These are phyloP conservation scores for Anastatus disparis DNA, from an alignment of 1,140 invertebrate genomes.

Conservation along the genomic window DNA sequence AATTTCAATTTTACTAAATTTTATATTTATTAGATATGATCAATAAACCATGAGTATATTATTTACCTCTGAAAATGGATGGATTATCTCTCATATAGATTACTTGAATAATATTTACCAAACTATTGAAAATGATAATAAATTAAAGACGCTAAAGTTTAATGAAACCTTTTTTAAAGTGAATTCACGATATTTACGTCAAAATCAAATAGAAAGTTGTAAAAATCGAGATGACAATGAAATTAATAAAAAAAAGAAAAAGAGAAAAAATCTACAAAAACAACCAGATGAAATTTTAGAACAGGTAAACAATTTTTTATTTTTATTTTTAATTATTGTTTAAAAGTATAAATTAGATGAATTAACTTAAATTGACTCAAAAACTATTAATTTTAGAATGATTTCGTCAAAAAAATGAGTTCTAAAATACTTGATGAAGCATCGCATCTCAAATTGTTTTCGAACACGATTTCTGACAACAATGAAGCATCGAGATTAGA, in stretches of 20 bases:
- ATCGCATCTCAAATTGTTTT: constrained; percentile 17
- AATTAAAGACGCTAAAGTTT: constrained; percentile 43
- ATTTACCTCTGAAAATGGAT: constrained; percentile 49
- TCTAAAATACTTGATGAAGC: neutral
- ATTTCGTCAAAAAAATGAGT: constrained; percentile 4
- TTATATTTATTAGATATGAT: no score
- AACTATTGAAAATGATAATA: constrained; percentile 37
- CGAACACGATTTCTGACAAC: constrained; percentile 47
- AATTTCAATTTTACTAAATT: no score
- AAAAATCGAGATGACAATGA: constrained; percentile 13
- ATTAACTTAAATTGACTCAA: neutral
- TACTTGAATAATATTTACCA: constrained; percentile 54
- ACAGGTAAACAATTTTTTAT: constrained; percentile 42
- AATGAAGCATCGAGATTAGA: constrained; percentile 55
- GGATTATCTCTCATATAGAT: constrained; percentile 56
- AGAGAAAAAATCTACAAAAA: constrained; percentile 43
- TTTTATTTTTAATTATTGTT: neutral
- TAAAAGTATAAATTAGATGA: neutral
- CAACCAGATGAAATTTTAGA: constrained; percentile 44
- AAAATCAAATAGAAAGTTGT: constrained; percentile 48
- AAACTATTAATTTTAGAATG: constrained; percentile 24
- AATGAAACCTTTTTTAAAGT: constrained; percentile 53
- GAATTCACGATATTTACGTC: constrained; percentile 54
- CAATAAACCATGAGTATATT: constrained; percentile 54
- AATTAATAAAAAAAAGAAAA: constrained; percentile 36